Conservation (phyloP, 2,888 invertebrate species). For the Acleris cristana region DNA sequence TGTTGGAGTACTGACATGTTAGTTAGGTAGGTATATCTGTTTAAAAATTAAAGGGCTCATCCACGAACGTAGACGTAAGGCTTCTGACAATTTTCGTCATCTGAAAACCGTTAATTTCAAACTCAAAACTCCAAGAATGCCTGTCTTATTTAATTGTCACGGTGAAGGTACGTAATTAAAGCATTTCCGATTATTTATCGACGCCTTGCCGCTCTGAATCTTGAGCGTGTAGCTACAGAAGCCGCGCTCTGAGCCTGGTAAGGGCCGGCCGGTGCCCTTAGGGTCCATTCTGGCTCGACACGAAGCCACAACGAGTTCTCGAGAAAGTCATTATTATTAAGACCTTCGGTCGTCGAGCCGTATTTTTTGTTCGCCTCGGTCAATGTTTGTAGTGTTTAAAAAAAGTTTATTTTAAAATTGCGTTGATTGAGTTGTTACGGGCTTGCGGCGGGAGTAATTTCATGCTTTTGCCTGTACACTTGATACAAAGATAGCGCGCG, state of each 20-base stretch:
- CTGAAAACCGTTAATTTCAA: conserved; percentile 17
- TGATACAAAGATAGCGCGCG: conserved; percentile 27
- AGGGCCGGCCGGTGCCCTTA: conserved; percentile 17
- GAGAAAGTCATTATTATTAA: conserved; percentile 72
- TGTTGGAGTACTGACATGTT: conserved; percentile 32
- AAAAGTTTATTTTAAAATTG: conserved; percentile 75
- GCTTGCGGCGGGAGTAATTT: conserved; percentile 51
- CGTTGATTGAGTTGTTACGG: conserved; percentile 80
- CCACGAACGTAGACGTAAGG: too few species aligned
- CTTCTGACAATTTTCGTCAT: conserved; percentile 5
- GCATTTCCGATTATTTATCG: conserved; percentile 29
- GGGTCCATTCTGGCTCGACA: conserved; percentile 19
- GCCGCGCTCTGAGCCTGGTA: conserved; percentile 1
- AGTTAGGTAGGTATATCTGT: conserved; percentile 8
- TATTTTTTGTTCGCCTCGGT: conserved; percentile 65
- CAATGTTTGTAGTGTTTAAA: conserved; percentile 62
- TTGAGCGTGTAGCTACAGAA: conserved; percentile 23
- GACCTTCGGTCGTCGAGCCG: conserved; percentile 58
- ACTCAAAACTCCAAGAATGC: neutral
- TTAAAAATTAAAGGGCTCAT: neutral
- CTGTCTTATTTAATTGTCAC: conserved; percentile 16
- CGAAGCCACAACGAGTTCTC: conserved; percentile 56
- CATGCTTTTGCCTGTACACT: conserved; percentile 41
- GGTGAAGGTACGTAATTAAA: conserved; percentile 28
- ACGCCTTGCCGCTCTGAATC: conserved; percentile 32